Evolutionary conservation across 2,888 invertebrate genomes (phyloP).

Genomic region (Melinaea menophilus): DNA sequence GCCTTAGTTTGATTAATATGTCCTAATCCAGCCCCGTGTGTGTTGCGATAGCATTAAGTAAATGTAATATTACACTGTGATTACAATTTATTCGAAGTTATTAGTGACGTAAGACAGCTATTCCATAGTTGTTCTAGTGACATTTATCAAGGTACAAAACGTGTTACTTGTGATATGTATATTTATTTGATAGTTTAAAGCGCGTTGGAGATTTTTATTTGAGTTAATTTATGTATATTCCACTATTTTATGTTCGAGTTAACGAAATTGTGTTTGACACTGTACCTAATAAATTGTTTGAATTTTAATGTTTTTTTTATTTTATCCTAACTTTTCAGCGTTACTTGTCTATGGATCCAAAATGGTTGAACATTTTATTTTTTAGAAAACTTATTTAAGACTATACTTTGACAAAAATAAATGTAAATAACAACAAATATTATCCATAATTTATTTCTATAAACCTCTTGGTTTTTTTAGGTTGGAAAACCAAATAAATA

Average conservation of each 20-base stretch:
- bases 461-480: background rate
- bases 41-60: constrained; percentile 12
- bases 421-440: too few relatives aligned
- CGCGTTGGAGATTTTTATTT: constrained; percentile 20
- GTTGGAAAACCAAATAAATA: background rate
- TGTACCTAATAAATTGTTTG: constrained; percentile 21
- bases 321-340: too few relatives aligned
- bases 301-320: background rate
- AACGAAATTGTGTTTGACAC: constrained; percentile 25
- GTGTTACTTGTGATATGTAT: constrained; percentile 57
- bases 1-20: too few relatives aligned
- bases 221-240: constrained; percentile 30
- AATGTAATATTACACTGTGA: constrained; percentile 46
- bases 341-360: too few relatives aligned
- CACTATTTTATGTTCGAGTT: constrained; percentile 28
- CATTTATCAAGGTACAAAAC: constrained; percentile 54
- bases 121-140: constrained; percentile 18
- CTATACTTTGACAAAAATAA: too few relatives aligned
- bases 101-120: constrained; percentile 21
- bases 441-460: background rate
- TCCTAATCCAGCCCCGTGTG: background rate
- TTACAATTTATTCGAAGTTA: constrained; percentile 36
- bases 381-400: too few relatives aligned
- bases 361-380: too few relatives aligned
- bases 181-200: constrained; percentile 42